A percentile compares a stretch with the other conserved stretches of the same genome.
Evolutionary conservation across 2,888 invertebrate species (phyloP).

Genomic region (Poecilobothrus nobilitatus): DNA sequence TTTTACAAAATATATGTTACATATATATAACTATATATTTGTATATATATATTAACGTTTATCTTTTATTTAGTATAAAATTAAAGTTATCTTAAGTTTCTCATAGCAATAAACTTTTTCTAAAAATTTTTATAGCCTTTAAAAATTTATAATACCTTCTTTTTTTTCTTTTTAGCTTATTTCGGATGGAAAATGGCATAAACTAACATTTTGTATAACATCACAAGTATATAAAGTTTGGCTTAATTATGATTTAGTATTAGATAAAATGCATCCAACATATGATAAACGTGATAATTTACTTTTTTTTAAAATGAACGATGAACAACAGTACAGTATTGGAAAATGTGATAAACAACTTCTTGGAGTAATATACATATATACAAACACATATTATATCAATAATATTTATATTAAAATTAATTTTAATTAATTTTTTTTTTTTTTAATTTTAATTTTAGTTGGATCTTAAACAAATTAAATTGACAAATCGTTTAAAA

Average conservation of each 20-base stretch:
- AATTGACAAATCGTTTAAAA: neutral
- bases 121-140: no score
- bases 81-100: no score
- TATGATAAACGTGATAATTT: neutral
- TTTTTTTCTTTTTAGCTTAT: neutral
- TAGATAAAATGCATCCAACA: neutral
- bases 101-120: no score
- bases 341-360: constrained; percentile 1
- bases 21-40: no score
- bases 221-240: neutral
- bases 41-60: no score
- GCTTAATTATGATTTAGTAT: neutral
- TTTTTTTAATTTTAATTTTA: neutral
- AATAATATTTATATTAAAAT: no score
- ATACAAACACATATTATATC: no score
- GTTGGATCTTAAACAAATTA: neutral
- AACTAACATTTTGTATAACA: neutral
- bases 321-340: neutral
- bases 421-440: neutral
- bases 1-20: no score
- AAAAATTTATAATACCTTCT: no score
- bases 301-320: neutral
- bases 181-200: constrained; percentile 2
- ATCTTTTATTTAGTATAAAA: no score
- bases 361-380: neutral